phyloP scores from a whole-genome alignment of 2,888 invertebrate genomes.

The Andrena camellia region DNA sequence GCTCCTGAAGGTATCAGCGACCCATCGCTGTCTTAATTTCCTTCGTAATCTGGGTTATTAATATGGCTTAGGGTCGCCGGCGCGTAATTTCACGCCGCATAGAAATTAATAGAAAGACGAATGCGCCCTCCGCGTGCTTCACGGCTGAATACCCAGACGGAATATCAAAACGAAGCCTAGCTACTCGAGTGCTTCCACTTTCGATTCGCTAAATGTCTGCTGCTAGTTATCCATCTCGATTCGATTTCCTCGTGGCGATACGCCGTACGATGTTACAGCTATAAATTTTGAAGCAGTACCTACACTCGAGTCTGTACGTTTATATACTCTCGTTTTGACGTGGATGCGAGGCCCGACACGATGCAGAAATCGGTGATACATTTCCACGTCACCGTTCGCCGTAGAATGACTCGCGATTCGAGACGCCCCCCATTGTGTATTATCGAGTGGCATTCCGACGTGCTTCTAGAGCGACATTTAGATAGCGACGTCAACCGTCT shows the following conservation, averaged over 20 bases:
- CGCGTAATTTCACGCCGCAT: constrained; percentile 73
- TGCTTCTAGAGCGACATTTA: constrained; percentile 81
- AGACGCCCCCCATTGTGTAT: constrained; percentile 66
- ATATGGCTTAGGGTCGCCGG: constrained; percentile 80
- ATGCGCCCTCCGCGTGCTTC: constrained; percentile 53
- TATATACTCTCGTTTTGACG: constrained; percentile 21
- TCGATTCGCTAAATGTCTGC: constrained; percentile 17
- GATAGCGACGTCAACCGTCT: constrained; percentile 83
- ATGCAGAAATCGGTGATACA: constrained; percentile 43
- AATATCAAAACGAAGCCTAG: constrained; percentile 47
- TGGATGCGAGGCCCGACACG: constrained; percentile 48
- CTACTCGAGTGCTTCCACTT: constrained; percentile 32
- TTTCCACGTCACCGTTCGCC: constrained; percentile 32
- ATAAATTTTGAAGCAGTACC: not conserved
- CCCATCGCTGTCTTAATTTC: constrained; percentile 78
- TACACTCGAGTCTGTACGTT: not conserved
- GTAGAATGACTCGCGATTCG: constrained; percentile 68
- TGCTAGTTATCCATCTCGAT: no score
- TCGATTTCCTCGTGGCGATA: constrained; percentile 18
- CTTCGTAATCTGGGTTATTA: constrained; percentile 82
- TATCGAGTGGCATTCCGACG: constrained; percentile 81
- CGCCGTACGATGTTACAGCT: not conserved
- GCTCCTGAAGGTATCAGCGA: constrained; percentile 65
- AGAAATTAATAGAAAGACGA: constrained; percentile 75
- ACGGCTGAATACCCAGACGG: constrained; percentile 46